Evolutionary conservation across 2,113 vertebrate genomes (phyloP), one percentile per base, ranked within the genome.

Genomic region (Hippocampus guttulatus): DNA sequence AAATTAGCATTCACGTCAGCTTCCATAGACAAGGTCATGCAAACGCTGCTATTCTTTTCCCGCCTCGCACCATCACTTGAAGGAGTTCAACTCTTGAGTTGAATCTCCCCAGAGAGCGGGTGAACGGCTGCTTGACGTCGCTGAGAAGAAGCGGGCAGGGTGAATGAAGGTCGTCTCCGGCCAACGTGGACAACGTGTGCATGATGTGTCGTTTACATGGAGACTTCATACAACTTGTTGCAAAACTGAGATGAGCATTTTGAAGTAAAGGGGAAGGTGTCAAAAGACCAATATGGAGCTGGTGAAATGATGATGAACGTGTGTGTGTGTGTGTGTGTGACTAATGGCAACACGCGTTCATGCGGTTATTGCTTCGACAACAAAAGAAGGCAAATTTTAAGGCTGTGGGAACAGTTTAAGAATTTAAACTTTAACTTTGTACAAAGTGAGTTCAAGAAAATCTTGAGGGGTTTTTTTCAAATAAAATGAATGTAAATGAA

Each of bases 1-100:
- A 79, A 76, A 85, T 89, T 83, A 85, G 71, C 77, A 88, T 85
- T 87, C 84, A 78, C 76, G 72, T 75, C 7, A 72, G 7, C 67
- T 77, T 79, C 73, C 74, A 68, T 79, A 85, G 84, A 88, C 89
- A 88, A 89, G 89, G 88, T 88, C 85, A 84, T 81, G 71, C 62
- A 79, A 86, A 84, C 80, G 67, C 54, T n/a, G 64, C 62, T 86
- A 18, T 65, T 80, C 71, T 79, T 79, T 76, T 83, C 68, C 63
- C 60, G 67, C 76, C 75, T 69, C 69, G 66, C 55, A 64, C 66
- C 75, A 85, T 80, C 71, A 84, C 70, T 61, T 43, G 75, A 73
- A 49, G 54, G 49, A 75, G 80, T 79, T 85, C 78, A 72, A 81
- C 69, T 77, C 68, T 73, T 61, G 58, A 61, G 62, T 63, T 74